Evolutionary conservation across 2,797 vertebrate genomes (phyloP).

Genomic region (Bufotes viridis): DNA sequence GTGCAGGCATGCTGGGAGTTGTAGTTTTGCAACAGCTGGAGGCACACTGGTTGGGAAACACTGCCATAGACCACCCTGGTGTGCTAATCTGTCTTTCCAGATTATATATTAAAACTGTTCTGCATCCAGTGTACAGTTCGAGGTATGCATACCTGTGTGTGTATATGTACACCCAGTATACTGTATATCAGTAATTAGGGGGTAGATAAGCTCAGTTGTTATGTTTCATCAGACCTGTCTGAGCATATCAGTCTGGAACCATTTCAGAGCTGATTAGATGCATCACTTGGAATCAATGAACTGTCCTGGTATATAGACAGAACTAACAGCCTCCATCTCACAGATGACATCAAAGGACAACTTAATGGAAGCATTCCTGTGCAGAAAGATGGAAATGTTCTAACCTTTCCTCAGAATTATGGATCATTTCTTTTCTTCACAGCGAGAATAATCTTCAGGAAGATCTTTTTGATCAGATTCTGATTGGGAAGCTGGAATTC

Average conservation of each 20-base stretch:
- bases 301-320: background rate
- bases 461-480: conserved; percentile 97
- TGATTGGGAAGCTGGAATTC: conserved; percentile 89
- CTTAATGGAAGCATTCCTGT: background rate
- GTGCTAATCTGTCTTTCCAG: too few species aligned
- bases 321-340: background rate
- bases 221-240: background rate
- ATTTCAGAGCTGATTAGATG: background rate
- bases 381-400: background rate
- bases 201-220: background rate
- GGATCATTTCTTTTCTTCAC: conserved; percentile 42
- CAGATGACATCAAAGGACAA: background rate
- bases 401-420: background rate
- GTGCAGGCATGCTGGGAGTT: too few species aligned
- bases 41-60: too few species aligned
- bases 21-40: too few species aligned
- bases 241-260: background rate
- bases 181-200: too few species aligned
- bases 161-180: too few species aligned
- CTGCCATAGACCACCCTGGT: too few species aligned
- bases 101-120: too few species aligned
- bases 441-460: conserved; percentile 96
- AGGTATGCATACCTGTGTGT: too few species aligned
- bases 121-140: background rate
- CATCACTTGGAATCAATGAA: conserved; percentile 10